Evolutionary conservation across 2,797 vertebrate genomes (phyloP).

Genomic region (Gastrophryne carolinensis): DNA sequence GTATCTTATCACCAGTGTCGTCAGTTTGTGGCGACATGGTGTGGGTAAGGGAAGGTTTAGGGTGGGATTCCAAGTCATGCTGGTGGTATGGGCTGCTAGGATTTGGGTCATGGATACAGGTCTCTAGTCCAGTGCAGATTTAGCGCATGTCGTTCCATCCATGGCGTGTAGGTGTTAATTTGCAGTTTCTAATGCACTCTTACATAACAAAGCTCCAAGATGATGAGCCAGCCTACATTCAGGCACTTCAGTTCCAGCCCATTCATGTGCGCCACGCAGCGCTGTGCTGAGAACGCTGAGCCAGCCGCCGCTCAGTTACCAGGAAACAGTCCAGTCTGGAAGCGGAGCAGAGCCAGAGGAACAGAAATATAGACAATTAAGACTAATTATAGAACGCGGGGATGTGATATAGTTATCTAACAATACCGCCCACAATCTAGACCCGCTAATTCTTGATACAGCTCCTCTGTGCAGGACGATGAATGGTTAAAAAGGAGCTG

Average conservation of each 20-base stretch:
- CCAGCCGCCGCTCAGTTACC: constrained; percentile 8
- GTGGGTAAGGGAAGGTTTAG: no score
- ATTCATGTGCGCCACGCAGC: not conserved
- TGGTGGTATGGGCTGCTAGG: no score
- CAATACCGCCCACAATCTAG: not conserved
- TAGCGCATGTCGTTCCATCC: no score
- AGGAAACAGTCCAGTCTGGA: constrained; percentile 6
- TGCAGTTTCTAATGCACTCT: not conserved
- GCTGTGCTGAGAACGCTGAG: not conserved
- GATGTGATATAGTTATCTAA: not conserved
- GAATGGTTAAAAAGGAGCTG: no score
- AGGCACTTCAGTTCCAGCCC: not conserved
- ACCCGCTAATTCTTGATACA: not conserved
- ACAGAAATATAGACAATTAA: constrained; percentile 22
- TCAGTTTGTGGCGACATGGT: no score
- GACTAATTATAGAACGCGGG: constrained; percentile 13
- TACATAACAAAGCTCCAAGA: not conserved
- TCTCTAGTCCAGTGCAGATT: no score
- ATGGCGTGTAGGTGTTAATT: not conserved
- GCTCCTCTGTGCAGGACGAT: not conserved
- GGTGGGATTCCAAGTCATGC: no score
- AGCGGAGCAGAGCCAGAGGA: not conserved
- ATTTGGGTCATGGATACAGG: no score
- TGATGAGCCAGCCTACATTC: not conserved
- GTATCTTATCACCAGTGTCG: no score